Evolutionary conservation across 2,888 invertebrate genomes (phyloP), one percentile per base, ranked within the genome.

Genomic region (Abrostola tripartita): DNA sequence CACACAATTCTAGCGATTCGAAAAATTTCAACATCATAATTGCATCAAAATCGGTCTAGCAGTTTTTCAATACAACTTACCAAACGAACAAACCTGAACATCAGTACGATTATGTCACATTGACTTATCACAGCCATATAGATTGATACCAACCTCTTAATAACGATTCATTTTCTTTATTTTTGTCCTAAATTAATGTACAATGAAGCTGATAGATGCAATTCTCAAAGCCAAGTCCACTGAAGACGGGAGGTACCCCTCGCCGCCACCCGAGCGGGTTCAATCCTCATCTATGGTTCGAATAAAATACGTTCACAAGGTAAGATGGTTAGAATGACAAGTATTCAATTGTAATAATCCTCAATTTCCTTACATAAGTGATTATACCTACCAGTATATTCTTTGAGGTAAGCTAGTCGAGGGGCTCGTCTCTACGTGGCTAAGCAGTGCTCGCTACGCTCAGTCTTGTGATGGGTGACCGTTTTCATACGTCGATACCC

Each of bases 261-360:
- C 92, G 0, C 91, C 92, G 0, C 92, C 92, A 0, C 92, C 92
- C 0, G 92, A 92, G 62, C 24, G 81, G 0, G 73, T 77, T 0
- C 74, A 71, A 4, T n/a, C 5, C 2, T 9, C n/a, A 35, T 5
- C 7, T 0, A 5, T 37, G 1, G 5, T 50, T 0, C 70, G 59
- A 6, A 37, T 9, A 8, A 74, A 69, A 7, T 51, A 44, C 0
- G 38, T 9, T 0, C 10, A 51, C 37, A 58, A 61, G 76, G 72
- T 68, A 50, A 42, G 4, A n/a, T n/a, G n/a, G n/a, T n/a, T n/a
- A n/a, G n/a, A n/a, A n/a, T n/a, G n/a, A n/a, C n/a, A n/a, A n/a
- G n/a, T n/a, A n/a, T n/a, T n/a, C n/a, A n/a, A n/a, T n/a, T n/a
- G n/a, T n/a, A n/a, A n/a, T n/a, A n/a, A n/a, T n/a, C n/a, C n/a